These are phyloP conservation scores for Crenuchus spilurus DNA, from an alignment of 2,797 vertebrate genomes.

Conservation along the genomic window DNA sequence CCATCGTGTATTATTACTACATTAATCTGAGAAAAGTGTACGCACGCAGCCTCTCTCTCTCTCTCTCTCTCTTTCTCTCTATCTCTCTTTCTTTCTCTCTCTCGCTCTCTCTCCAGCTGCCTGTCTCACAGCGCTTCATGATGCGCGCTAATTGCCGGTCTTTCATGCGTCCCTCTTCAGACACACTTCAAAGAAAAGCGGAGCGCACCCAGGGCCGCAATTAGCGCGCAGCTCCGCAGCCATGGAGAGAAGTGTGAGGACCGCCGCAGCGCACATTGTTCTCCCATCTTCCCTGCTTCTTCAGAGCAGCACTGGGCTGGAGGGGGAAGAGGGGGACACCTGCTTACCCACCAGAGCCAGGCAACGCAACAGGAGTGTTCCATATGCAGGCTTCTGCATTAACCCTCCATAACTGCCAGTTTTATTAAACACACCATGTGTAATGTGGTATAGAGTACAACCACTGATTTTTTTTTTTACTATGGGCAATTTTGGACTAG, in stretches of 20 bases:
- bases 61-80: not conserved
- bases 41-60: slow-evolving; percentile 3
- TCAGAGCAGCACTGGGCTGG: not conserved
- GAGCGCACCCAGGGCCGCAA: slow-evolving; percentile 79
- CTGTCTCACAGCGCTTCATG: slow-evolving; percentile 81
- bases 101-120: slow-evolving; percentile 73
- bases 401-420: no score
- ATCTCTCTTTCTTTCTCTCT: not conserved
- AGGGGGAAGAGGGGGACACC: slow-evolving; percentile 63
- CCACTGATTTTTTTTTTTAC: no score
- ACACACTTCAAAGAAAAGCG: slow-evolving; percentile 73
- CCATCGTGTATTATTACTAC: slow-evolving; percentile 49
- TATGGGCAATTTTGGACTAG: no score
- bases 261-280: slow-evolving; percentile 61
- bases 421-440: no score
- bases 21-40: slow-evolving; percentile 49
- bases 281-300: slow-evolving; percentile 59
- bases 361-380: no score
- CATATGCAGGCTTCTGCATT: no score
- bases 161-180: slow-evolving; percentile 81
- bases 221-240: slow-evolving; percentile 75
- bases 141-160: slow-evolving; percentile 83
- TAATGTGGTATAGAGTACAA: no score
- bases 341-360: slow-evolving; percentile 41
- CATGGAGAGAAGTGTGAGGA: slow-evolving; percentile 74